Base-by-base conservation (phyloP, 1,140 invertebrate genomes). In the Odontomachus brunneus region DNA sequence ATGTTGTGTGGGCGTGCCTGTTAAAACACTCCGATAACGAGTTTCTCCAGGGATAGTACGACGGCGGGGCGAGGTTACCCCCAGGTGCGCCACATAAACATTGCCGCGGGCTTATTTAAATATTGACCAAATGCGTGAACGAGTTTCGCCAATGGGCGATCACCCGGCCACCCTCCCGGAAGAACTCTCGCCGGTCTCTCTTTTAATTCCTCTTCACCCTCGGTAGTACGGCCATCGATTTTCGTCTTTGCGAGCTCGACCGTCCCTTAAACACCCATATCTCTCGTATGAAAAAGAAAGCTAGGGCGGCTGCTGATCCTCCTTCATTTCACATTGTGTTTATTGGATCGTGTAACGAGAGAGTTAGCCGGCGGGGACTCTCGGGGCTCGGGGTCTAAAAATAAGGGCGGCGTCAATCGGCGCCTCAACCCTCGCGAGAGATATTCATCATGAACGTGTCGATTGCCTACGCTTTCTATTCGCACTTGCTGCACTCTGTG, bases 311-410 rank as follows among this genome's bases (percentile, higher is more conserved):
- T 14, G 73, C 22, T 83, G 80, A 78, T 83, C 71, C 81, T 69
- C 60, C 49, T 69, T 22, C 44, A 59, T 69, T 84, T 82, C 83
- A 82, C 83, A 57, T 81, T 82, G 83, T 84, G 83, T 59, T 84
- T 82, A 84, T 82, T 72, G 78, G 66, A 84, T 84, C 83, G 84
- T 83, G 82, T 69, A 85, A 85, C 69, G 57, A 29, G 67, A 15
- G 19, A 57, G 15, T n/a, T 22, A 33, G 29, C 9, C 19, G 53
- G 55, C 51, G 67, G 63, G 53, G 53, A 7, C 38, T 44, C n/a
- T 51, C 26, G 53, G 17, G 5, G 38, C n/a, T 51, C 26, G 53
- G 17, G 5, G 38, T 83, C 83, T 85, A 83, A 83, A 83, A 85
- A 85, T 83, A 82, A 74, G 82, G 71, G n/a, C 53, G 82, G 19